These are phyloP conservation scores for Idaea dimidiata DNA, from an alignment of 2,888 invertebrate species.

Conservation along the genomic window DNA sequence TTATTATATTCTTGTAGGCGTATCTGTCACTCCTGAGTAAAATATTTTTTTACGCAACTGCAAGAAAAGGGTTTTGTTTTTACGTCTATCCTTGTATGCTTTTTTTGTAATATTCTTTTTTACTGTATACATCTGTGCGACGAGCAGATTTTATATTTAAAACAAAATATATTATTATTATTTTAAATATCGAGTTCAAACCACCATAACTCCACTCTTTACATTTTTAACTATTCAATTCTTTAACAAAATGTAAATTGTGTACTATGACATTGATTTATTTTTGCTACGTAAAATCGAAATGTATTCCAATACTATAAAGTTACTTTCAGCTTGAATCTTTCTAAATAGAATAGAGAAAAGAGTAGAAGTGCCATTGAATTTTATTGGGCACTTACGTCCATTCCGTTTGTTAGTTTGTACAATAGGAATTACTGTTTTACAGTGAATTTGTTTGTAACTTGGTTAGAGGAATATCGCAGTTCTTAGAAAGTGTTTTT, in stretches of 20 bases:
- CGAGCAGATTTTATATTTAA: no score
- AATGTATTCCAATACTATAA: neutral
- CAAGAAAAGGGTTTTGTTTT: no score
- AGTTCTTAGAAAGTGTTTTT: neutral
- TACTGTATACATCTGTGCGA: no score
- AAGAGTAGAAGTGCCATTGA: conserved; percentile 5
- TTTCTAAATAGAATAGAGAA: neutral
- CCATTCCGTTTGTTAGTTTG: conserved; percentile 1
- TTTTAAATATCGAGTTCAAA: neutral
- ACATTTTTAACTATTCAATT: neutral
- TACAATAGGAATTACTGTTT: neutral
- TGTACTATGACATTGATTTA: neutral
- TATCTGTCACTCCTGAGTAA: no score
- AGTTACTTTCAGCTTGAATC: neutral
- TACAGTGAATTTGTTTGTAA: neutral
- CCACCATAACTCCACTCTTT: neutral
- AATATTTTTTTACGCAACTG: no score
- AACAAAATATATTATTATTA: neutral
- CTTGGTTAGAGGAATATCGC: neutral
- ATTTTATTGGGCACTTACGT: conserved; percentile 4
- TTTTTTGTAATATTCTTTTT: no score
- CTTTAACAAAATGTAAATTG: neutral
- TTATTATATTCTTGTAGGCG: no score
- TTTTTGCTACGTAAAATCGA: neutral
- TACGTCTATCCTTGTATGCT: no score